Conservation (phyloP, 2,888 invertebrate species). For the Coenonympha glycerion region DNA sequence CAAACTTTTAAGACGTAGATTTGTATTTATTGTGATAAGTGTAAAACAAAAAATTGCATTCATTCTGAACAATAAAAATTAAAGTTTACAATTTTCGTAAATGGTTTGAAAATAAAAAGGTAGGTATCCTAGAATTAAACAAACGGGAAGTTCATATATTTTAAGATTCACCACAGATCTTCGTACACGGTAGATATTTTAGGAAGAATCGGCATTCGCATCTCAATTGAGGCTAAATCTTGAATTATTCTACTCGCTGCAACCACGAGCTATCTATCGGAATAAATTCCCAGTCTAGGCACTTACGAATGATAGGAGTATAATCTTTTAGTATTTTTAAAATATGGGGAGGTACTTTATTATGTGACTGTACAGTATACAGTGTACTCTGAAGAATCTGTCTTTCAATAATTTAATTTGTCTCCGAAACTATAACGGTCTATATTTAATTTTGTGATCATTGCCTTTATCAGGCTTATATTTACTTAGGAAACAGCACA, state of each 20-base stretch:
- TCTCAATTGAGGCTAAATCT: conserved; percentile 26
- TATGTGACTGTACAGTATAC: background rate
- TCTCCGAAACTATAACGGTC: too few relatives aligned
- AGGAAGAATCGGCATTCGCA: conserved; percentile 27
- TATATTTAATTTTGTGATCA: too few relatives aligned
- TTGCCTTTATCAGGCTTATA: too few relatives aligned
- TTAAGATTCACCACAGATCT: conserved; percentile 19
- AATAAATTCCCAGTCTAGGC: conserved; percentile 30
- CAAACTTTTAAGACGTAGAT: too few relatives aligned
- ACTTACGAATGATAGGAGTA: conserved; percentile 17
- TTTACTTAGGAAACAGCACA: too few relatives aligned
- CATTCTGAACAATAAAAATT: too few relatives aligned
- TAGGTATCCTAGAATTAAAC: conserved; percentile 3
- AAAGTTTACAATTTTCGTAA: too few relatives aligned
- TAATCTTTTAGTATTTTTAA: background rate
- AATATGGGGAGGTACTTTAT: background rate
- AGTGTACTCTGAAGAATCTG: too few relatives aligned
- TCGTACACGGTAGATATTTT: conserved; percentile 25
- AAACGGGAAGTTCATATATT: conserved; percentile 14
- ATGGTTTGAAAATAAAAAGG: background rate
- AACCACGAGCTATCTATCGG: conserved; percentile 30
- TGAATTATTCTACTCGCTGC: conserved; percentile 29
- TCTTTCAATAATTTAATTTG: too few relatives aligned
- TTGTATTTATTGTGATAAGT: too few relatives aligned
- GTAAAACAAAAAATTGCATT: too few relatives aligned